Evolutionary conservation across 2,888 invertebrate genomes (phyloP).

Genomic region (Ceriagrion tenellum): DNA sequence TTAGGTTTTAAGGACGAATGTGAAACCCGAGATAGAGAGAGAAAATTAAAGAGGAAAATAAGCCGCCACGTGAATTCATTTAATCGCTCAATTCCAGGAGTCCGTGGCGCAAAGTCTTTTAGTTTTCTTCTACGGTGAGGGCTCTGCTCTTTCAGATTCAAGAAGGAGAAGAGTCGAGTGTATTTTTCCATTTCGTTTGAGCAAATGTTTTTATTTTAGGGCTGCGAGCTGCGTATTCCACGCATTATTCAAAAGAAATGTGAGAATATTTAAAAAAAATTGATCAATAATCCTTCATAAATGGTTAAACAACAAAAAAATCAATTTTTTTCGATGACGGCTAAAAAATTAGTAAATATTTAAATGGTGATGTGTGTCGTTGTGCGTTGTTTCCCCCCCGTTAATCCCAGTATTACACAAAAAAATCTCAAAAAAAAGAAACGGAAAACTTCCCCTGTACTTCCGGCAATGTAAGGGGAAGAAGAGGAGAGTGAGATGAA

Average conservation of each 20-base stretch:
- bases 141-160: background rate
- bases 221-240: background rate
- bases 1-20: background rate
- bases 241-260: background rate
- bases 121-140: background rate
- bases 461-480: constrained; percentile 1
- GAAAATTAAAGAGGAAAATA: background rate
- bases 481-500: background rate
- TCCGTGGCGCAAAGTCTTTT: background rate
- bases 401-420: background rate
- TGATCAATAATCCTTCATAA: constrained; percentile 14
- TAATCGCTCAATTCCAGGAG: constrained; percentile 15
- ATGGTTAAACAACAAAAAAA: background rate
- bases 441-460: background rate
- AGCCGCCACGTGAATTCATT: background rate
- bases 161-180: background rate
- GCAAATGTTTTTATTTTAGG: background rate
- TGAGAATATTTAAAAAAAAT: background rate
- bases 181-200: constrained; percentile 10
- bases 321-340: constrained; percentile 17
- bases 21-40: background rate
- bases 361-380: constrained; percentile 38
- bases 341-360: constrained; percentile 26
- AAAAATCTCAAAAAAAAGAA: background rate
- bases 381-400: constrained; percentile 26